Evolutionary conservation across 2,888 invertebrate species (phyloP).

Genomic region (Antheraea assamensis): DNA sequence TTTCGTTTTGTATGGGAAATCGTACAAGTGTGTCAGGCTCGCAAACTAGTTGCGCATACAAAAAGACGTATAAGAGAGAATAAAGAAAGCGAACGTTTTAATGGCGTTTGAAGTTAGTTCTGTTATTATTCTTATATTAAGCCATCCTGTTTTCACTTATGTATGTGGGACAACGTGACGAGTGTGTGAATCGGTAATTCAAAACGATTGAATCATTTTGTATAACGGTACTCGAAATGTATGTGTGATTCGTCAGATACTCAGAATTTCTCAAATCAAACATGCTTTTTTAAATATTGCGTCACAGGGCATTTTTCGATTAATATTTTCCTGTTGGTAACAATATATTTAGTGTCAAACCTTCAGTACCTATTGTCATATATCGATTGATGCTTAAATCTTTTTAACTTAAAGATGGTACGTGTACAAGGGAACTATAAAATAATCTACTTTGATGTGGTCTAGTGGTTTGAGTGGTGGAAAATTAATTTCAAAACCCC

Average conservation of each 20-base stretch:
- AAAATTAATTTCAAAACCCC: too few relatives aligned
- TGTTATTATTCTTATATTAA: conserved; percentile 37
- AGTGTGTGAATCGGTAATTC: conserved; percentile 20
- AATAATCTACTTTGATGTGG: too few relatives aligned
- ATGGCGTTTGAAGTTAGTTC: conserved; percentile 35
- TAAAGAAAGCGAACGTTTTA: conserved; percentile 66
- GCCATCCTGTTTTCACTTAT: conserved; percentile 28
- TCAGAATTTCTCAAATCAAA: not conserved
- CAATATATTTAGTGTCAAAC: not conserved
- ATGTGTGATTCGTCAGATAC: not conserved
- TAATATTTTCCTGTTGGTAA: not conserved
- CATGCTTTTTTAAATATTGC: not conserved
- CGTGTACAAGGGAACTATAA: too few relatives aligned
- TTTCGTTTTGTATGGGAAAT: conserved; percentile 8
- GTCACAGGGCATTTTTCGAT: not conserved
- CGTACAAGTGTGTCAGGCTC: conserved; percentile 50
- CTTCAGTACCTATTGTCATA: too few relatives aligned
- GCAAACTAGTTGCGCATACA: conserved; percentile 58
- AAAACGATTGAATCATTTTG: conserved; percentile 14
- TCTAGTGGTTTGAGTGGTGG: too few relatives aligned
- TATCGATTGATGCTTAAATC: too few relatives aligned
- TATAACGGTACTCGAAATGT: conserved; percentile 2
- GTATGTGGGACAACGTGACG: conserved; percentile 26
- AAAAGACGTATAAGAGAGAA: conserved; percentile 42
- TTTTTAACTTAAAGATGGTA: too few relatives aligned